Evolutionary conservation across 2,888 invertebrate species (phyloP).

Genomic region (Thumatha senex): DNA sequence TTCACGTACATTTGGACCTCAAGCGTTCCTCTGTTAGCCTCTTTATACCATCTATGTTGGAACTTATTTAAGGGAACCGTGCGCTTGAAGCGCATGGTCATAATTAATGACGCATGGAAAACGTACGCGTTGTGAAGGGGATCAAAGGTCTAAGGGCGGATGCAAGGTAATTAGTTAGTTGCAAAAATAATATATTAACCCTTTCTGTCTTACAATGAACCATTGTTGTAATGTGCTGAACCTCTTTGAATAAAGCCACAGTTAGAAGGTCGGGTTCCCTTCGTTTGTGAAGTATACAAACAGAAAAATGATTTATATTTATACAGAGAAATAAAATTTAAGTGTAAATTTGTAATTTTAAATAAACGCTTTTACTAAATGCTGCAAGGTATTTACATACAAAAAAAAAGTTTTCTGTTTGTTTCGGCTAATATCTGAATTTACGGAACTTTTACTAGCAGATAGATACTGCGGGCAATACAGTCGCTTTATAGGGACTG

Average conservation of each 20-base stretch:
- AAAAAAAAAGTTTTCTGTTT: no score
- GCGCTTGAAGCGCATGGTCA: slow-evolving; percentile 36
- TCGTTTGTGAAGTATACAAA: no score
- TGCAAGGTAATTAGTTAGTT: slow-evolving; percentile 21
- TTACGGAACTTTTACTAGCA: no score
- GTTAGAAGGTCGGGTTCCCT: no score
- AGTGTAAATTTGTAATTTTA: no score
- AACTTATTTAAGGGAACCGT: slow-evolving; percentile 45
- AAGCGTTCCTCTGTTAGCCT: background rate
- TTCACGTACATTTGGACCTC: slow-evolving; percentile 16
- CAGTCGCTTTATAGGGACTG: no score
- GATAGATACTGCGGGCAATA: no score
- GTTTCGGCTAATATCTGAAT: no score
- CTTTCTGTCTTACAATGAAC: background rate
- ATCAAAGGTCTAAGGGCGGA: slow-evolving; percentile 9
- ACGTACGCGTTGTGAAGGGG: slow-evolving; percentile 22
- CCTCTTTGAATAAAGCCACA: background rate
- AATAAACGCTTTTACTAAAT: no score
- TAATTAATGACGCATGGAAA: slow-evolving; percentile 44
- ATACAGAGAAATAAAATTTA: no score
- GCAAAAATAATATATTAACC: slow-evolving; percentile 13
- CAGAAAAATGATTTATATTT: no score
- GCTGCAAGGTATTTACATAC: no score
- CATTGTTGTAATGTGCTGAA: background rate
- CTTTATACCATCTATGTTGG: slow-evolving; percentile 20